These are phyloP conservation scores for Parazoanthus atlanticus DNA, from an alignment of 92 coral and sea anemone genomes.

Conservation along the genomic window DNA sequence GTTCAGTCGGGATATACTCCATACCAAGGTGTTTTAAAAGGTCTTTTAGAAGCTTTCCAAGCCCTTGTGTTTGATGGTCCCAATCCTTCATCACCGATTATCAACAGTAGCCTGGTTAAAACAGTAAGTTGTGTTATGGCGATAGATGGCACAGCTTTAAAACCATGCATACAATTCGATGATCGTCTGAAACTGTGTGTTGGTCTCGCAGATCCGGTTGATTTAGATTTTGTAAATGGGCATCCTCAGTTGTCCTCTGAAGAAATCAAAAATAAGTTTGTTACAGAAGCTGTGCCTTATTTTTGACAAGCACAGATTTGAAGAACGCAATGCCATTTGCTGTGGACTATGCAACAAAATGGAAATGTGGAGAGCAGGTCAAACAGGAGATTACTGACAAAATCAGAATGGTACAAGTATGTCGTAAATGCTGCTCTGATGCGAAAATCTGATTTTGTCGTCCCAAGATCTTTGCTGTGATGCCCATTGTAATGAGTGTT, in stretches of 20 bases:
- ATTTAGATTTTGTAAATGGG: constrained; percentile 37
- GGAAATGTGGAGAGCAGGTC: constrained; percentile 38
- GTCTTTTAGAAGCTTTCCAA: constrained; percentile 51
- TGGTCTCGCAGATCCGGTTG: constrained; percentile 42
- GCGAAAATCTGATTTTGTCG: too few relatives aligned
- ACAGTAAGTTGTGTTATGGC: constrained; percentile 46
- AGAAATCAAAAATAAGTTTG: constrained; percentile 49
- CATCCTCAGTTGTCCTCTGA: constrained; percentile 44
- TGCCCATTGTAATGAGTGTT: too few relatives aligned
- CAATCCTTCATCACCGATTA: constrained; percentile 33
- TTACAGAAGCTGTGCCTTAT: constrained; percentile 42
- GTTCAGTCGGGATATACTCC: constrained; percentile 61
- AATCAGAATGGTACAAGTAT: constrained; percentile 33
- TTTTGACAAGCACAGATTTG: constrained; percentile 44
- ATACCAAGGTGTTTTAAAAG: constrained; percentile 48
- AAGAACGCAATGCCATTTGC: constrained; percentile 47
- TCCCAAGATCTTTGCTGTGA: too few relatives aligned
- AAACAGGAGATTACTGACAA: constrained; percentile 33
- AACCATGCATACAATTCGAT: constrained; percentile 59
- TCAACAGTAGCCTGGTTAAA: constrained; percentile 35
- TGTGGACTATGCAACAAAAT: constrained; percentile 50
- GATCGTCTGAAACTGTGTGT: constrained; percentile 52
- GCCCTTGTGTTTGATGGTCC: constrained; percentile 50
- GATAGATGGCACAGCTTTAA: constrained; percentile 60
- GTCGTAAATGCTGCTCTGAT: too few relatives aligned